Conservation (phyloP, 2,113 vertebrate species). For the Tetrax tetrax region DNA sequence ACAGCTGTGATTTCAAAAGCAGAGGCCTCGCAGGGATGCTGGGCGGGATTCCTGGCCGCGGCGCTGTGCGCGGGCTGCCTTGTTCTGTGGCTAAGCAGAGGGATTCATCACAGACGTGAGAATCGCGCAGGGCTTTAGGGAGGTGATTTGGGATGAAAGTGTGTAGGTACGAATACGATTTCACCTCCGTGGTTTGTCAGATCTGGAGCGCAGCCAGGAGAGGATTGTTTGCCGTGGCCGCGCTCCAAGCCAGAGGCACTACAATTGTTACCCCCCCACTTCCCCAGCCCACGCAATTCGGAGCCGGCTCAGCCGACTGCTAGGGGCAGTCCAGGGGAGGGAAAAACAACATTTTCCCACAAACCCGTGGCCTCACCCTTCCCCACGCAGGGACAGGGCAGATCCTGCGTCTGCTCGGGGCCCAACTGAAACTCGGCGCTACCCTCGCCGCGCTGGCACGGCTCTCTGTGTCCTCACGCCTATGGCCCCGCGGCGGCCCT, state of each 20-base stretch:
- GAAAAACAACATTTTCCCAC: constrained; percentile 51
- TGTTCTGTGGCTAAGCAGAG: not conserved
- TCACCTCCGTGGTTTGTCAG: constrained; percentile 26
- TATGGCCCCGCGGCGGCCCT: not conserved
- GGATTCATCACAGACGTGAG: not conserved
- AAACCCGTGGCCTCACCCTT: constrained; percentile 40
- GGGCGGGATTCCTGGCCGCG: not conserved
- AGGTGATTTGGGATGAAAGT: constrained; percentile 21
- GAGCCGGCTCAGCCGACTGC: constrained; percentile 24
- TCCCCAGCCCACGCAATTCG: constrained; percentile 21
- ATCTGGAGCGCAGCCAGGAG: constrained; percentile 20
- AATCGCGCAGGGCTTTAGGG: not conserved
- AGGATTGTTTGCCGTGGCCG: constrained; percentile 41
- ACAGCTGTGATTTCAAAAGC: constrained; percentile 40
- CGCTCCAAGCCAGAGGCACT: constrained; percentile 49
- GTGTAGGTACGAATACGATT: not conserved
- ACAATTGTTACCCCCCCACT: not conserved
- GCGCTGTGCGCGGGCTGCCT: not conserved
- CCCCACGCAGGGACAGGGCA: not conserved
- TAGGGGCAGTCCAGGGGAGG: constrained; percentile 48
- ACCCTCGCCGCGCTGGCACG: not conserved
- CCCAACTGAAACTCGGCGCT: not conserved
- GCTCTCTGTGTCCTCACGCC: not conserved
- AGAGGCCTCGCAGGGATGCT: constrained; percentile 1
- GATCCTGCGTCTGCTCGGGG: not conserved